A percentile compares a stretch with the other conserved stretches of the same genome.
These are phyloP conservation scores for Sminthurides aquaticus DNA, from an alignment of 2,888 invertebrate species.

Conservation along the genomic window DNA sequence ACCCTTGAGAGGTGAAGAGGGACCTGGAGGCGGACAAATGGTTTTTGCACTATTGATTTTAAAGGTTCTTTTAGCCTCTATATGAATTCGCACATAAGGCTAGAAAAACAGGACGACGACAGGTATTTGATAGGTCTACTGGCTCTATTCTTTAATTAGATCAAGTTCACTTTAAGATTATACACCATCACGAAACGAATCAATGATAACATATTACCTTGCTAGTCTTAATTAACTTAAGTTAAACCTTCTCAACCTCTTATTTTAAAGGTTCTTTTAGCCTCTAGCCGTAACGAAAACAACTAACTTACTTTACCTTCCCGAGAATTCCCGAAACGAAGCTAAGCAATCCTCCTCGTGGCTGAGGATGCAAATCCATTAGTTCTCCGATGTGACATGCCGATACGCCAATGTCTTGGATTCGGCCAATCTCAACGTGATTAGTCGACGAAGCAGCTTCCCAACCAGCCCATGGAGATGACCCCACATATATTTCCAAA, in stretches of 20 bases:
- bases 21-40: background rate
- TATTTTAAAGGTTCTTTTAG: no score
- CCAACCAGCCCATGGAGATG: conserved; percentile 13
- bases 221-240: no score
- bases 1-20: background rate
- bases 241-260: no score
- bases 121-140: no score
- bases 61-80: no score
- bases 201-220: no score
- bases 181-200: no score
- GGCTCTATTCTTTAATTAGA: background rate
- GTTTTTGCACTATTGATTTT: no score
- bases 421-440: conserved; percentile 6
- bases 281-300: no score
- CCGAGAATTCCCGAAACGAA: conserved; percentile 6
- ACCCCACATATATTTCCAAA: conserved; percentile 13
- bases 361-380: background rate
- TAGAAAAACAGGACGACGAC: no score
- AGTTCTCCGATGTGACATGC: conserved; percentile 18
- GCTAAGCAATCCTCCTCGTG: background rate
- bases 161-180: no score
- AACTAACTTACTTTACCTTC: conserved; percentile 23
- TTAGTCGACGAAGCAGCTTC: background rate
- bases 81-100: no score
- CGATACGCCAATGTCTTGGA: conserved; percentile 13